Percentiles rank a stretch among this genome's conserved stretches.
These are phyloP conservation scores for Druceiella hillmani DNA, from an alignment of 2,888 invertebrate genomes.

Conservation along the genomic window DNA sequence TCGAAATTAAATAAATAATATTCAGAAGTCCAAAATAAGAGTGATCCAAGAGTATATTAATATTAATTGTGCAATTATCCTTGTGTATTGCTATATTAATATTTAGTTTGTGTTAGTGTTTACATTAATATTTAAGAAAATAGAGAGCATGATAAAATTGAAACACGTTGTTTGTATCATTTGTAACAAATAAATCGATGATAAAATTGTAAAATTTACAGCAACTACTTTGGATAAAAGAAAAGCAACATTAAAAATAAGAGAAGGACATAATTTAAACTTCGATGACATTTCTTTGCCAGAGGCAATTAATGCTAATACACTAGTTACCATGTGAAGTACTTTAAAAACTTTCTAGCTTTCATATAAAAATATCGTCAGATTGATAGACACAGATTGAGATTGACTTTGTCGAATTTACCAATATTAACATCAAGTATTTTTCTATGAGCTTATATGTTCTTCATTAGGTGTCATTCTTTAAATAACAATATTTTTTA, in stretches of 20 bases:
- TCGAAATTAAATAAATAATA: too few relatives aligned
- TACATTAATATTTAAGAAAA: conserved; percentile 15
- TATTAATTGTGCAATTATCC: too few relatives aligned
- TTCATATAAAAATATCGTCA: conserved; percentile 17
- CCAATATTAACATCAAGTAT: conserved; percentile 11
- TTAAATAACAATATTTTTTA: conserved; percentile 6
- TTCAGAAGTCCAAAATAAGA: too few relatives aligned
- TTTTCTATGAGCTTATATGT: conserved; percentile 11
- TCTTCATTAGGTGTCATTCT: too few relatives aligned
- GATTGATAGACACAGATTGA: too few relatives aligned
- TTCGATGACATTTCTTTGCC: conserved; percentile 18
- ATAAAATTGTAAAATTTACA: conserved; percentile 19
- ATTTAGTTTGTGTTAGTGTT: too few relatives aligned
- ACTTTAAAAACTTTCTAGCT: conserved; percentile 17
- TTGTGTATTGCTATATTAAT: too few relatives aligned
- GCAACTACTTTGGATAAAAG: conserved; percentile 15
- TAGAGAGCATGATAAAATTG: conserved; percentile 19
- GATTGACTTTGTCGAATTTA: conserved; percentile 13
- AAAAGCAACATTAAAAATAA: conserved; percentile 17
- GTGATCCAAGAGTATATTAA: too few relatives aligned
- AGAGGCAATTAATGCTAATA: conserved; percentile 18
- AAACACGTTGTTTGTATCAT: conserved; percentile 18
- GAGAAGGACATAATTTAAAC: conserved; percentile 16
- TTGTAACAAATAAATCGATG: conserved; percentile 18
- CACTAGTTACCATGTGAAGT: conserved; percentile 17